These are phyloP conservation scores for Drosophila anomalata DNA, from an alignment of 2,888 invertebrate species.

Conservation along the genomic window DNA sequence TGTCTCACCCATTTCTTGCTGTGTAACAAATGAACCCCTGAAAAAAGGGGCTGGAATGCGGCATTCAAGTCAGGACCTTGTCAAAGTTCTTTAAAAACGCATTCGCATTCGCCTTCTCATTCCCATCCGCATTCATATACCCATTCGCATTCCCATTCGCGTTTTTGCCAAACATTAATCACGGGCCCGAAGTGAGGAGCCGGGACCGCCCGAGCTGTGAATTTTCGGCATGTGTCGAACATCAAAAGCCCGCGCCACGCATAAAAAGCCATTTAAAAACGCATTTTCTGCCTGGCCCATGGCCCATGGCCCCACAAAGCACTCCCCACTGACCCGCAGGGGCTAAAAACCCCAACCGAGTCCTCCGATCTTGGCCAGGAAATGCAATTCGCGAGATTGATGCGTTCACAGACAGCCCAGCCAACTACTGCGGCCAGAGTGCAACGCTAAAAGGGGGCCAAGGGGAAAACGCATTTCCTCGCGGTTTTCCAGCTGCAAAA, in stretches of 20 bases:
- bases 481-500: slow-evolving; percentile 42
- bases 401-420: slow-evolving; percentile 72
- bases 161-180: slow-evolving; percentile 81
- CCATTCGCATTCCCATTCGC: slow-evolving; percentile 62
- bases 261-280: slow-evolving; percentile 80
- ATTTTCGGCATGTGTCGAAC: slow-evolving; percentile 78
- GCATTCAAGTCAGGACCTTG: slow-evolving; percentile 74
- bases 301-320: slow-evolving; percentile 22
- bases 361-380: slow-evolving; percentile 34
- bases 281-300: slow-evolving; percentile 72
- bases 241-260: slow-evolving; percentile 79
- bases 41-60: slow-evolving; percentile 60
- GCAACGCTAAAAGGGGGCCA: slow-evolving; percentile 1
- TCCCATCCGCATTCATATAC: slow-evolving; percentile 34
- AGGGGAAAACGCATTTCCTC: slow-evolving; percentile 50
- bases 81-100: slow-evolving; percentile 77
- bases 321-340: slow-evolving; percentile 55
- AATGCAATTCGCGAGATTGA: slow-evolving; percentile 64
- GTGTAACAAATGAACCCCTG: slow-evolving; percentile 58
- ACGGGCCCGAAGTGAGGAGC: slow-evolving; percentile 52
- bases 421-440: slow-evolving; percentile 48
- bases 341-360: slow-evolving; percentile 10
- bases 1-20: neutral
- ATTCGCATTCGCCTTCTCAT: slow-evolving; percentile 73
- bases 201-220: slow-evolving; percentile 70